Conservation (phyloP, 2,888 invertebrate species). For the Ennomos quercinarius region DNA sequence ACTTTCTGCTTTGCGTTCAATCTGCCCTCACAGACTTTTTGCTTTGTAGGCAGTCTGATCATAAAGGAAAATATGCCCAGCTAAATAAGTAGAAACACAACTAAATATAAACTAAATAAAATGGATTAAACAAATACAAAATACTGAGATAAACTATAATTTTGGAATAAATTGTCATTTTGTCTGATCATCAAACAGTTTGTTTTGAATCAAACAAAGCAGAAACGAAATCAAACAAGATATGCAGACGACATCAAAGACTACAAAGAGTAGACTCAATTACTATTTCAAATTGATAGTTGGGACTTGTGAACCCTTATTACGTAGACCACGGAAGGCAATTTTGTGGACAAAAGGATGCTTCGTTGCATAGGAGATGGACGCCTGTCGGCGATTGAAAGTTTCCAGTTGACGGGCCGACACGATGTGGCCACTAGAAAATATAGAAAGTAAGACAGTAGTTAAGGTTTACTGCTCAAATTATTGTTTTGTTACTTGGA, state of each 20-base stretch:
- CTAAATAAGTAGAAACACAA: no score
- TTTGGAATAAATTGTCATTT: constrained; percentile 46
- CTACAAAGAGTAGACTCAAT: constrained; percentile 70
- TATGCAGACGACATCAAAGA: constrained; percentile 76
- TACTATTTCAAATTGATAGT: constrained; percentile 77
- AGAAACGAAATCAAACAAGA: constrained; percentile 55
- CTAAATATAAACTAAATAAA: no score
- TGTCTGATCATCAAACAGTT: constrained; percentile 46
- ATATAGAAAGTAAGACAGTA: constrained; percentile 3
- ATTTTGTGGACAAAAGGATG: constrained; percentile 81
- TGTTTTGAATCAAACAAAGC: constrained; percentile 53
- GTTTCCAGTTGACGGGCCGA: constrained; percentile 71
- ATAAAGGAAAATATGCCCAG: no score
- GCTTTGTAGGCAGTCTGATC: no score
- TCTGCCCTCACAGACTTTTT: no score
- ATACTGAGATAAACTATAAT: constrained; percentile 24
- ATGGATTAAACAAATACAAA: constrained; percentile 16
- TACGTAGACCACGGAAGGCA: constrained; percentile 76
- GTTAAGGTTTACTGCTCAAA: background rate
- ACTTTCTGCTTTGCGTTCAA: no score
- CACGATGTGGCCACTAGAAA: constrained; percentile 26
- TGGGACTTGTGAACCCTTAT: constrained; percentile 80
- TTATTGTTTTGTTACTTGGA: no score
- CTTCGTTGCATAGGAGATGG: constrained; percentile 56
- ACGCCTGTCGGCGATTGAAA: constrained; percentile 74